Evolutionary conservation across 2,797 vertebrate species (phyloP), one percentile per base, ranked within the genome.

Genomic region (Betta splendens): DNA sequence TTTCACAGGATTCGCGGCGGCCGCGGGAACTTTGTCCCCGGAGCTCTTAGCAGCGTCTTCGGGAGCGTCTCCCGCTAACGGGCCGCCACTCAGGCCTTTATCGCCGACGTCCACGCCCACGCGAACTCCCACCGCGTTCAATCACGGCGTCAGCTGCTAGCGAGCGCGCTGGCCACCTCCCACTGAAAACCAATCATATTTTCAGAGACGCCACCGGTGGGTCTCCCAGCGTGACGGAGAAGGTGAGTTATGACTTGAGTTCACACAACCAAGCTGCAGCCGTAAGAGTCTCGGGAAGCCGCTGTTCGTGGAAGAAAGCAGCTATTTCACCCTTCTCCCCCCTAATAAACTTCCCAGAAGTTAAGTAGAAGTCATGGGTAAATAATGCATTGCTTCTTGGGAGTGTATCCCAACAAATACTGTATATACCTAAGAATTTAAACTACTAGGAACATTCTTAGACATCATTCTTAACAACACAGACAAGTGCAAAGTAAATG

Each of bases 131-230:
- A 75, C 82, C 75, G 80, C 15, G 81, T 66, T 83, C 54, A 68
- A 84, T 88, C 79, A 79, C 72, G 80, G 54, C 39, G 28, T 67
- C 75, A 83, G 75, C 77, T 82, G 71, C 47, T 75, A 36, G 73
- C 64, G 65, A 32, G 53, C 51, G 53, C 56, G 47, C 66, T 72
- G 69, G 68, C 84, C 74, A 52, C 75, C 81, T 76, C 77, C 76
- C 40, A 75, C 77, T 58, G 75, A 80, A 85, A 90, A 87, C 83
- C 81, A 86, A 85, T 90, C 79, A 80, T 81, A 71, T 58, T 73
- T 75, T 67, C 57, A 79, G 73, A 84, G 42, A 52, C 32, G 25
- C 56, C 5, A 26, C 65, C 45, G n/a, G 59, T 48, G 70, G 63
- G 68, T 44, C 62, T 58, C 65, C 13, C 72, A 77, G 70, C 67